Evolutionary conservation across 2,797 vertebrate genomes (phyloP), one percentile per base, ranked within the genome.

Genomic region (Silurus aristotelis): DNA sequence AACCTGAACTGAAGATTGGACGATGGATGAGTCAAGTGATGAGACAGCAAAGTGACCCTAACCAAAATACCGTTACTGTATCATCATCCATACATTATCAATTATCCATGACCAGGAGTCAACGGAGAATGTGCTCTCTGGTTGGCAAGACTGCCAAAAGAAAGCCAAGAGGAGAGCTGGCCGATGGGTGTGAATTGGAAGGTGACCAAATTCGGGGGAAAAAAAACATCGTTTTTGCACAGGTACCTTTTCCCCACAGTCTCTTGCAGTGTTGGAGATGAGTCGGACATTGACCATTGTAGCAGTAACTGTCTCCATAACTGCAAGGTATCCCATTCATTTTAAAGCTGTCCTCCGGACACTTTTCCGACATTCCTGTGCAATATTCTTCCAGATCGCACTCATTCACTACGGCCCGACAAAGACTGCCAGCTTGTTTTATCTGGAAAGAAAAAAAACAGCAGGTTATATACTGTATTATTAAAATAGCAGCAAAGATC

Each of bases 371-470:
- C 1, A 3, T 70, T 14, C 97, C 97, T 0, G 91, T 96, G 87
- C 97, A 98, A 90, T 93, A 94, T 3, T 99, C 97, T 0, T 94
- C 87, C 9, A 99, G 92, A 91, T 99, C 97, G 0, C 97, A 99
- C 15, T 84, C 88, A 0, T 95, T 86, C 43, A 91, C 94, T 1
- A 86, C 80, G 46, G 82, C 85, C 5, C 97, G 95, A 92, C 97
- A 99, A 5, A 91, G 67, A 0, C 83, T 91, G 0, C 94, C 94
- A 0, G 92, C 89, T 1, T 80, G 82, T 83, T 90, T 93, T 10
- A 95, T 17, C 96, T 96, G 77, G 3, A 46, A 72, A 58, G n/a
- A 25, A 75, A 52, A 52, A 7, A 10, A 10, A 10, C 6, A 52
- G 10, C 48, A 10, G 7, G 22, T 15, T 3, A 61, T 27, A 9